Conservation (phyloP, 2,888 invertebrate genomes). For the Ochropacha duplaris region DNA sequence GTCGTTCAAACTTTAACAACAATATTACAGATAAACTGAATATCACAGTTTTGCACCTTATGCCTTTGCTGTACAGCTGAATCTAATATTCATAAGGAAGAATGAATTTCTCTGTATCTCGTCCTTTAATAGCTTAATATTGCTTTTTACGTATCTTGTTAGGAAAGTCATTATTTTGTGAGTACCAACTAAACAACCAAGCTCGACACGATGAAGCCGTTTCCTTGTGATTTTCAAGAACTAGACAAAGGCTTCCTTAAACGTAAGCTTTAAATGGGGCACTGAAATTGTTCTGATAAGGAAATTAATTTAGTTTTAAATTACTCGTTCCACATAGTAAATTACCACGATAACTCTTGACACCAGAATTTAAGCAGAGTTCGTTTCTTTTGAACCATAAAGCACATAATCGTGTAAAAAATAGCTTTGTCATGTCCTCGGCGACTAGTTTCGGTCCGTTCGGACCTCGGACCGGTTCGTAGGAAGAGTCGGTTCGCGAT, state of each 20-base stretch:
- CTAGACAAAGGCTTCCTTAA: background rate
- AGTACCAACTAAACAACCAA: background rate
- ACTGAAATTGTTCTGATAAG: background rate
- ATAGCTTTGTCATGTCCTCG: conserved; percentile 23
- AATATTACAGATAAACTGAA: conserved; percentile 6
- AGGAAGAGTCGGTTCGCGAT: conserved; percentile 37
- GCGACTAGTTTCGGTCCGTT: conserved; percentile 31
- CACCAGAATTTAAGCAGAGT: conserved; percentile 25
- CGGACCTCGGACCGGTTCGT: conserved; percentile 41
- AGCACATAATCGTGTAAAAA: conserved; percentile 35
- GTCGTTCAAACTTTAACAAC: conserved; percentile 14
- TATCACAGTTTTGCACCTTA: conserved; percentile 27
- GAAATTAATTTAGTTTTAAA: background rate
- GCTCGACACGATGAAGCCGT: background rate
- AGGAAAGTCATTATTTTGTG: background rate
- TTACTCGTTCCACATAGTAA: background rate
- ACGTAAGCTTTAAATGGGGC: background rate
- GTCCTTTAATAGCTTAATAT: background rate
- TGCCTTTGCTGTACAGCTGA: conserved; percentile 19
- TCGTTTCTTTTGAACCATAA: conserved; percentile 30
- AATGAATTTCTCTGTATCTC: conserved; percentile 5
- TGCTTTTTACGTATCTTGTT: background rate
- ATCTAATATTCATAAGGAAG: background rate
- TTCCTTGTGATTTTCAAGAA: background rate
- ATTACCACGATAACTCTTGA: conserved; percentile 11